Percentiles rank a stretch among this genome's conserved stretches.
Conservation (phyloP, 2,888 invertebrate genomes). For the Hesperia comma region DNA sequence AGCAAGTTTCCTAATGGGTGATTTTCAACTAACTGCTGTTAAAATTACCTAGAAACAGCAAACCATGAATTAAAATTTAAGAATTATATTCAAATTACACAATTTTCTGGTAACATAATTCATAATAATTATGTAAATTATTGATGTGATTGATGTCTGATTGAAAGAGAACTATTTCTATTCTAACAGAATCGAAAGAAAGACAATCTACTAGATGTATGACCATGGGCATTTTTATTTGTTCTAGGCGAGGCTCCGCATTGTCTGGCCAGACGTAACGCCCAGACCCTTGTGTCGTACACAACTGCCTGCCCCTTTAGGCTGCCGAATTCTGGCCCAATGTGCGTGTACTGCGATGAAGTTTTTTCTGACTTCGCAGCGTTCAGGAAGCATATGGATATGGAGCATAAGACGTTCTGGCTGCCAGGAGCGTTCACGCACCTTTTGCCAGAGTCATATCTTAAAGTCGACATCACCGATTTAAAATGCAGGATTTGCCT, state of each 20-base stretch:
- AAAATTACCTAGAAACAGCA: no score
- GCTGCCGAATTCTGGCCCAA: conserved; percentile 54
- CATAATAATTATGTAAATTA: no score
- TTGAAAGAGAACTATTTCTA: no score
- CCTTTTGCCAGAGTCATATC: conserved; percentile 42
- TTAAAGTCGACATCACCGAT: conserved; percentile 56
- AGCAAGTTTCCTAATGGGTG: no score
- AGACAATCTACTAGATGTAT: conserved; percentile 36
- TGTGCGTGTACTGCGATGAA: conserved; percentile 59
- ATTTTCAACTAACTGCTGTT: no score
- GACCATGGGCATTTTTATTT: conserved; percentile 56
- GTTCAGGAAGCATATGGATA: conserved; percentile 53
- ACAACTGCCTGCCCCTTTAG: conserved; percentile 62
- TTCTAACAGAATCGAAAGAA: neutral
- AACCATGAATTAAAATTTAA: no score
- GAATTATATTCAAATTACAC: no score
- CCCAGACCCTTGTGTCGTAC: conserved; percentile 54
- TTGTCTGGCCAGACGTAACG: conserved; percentile 54
- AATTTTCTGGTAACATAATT: no score
- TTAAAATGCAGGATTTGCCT: conserved; percentile 55
- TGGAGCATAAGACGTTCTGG: conserved; percentile 51
- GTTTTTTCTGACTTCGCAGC: conserved; percentile 49
- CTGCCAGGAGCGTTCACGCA: conserved; percentile 48
- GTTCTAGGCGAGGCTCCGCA: conserved; percentile 57
- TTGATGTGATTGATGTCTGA: neutral